Evolutionary conservation across 2,888 invertebrate genomes (phyloP), one percentile per base, ranked within the genome.

Genomic region (Escarpia spicata): DNA sequence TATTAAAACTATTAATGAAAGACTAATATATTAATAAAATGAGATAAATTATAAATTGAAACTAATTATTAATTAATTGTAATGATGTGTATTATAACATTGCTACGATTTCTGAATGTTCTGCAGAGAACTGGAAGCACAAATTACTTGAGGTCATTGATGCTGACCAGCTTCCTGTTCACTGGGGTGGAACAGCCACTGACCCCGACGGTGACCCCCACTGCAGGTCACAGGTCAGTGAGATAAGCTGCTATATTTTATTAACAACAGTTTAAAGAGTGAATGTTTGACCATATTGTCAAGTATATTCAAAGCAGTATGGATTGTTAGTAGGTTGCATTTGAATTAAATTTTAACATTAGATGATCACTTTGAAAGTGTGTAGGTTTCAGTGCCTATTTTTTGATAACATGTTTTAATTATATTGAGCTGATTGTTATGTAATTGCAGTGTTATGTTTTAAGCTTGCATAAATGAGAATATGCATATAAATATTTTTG

Each of bases 171-270:
- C 90, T 94, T 10, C 94, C 94, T 10, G 93, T 93, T 8, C 92
- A 93, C 90, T 94, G 94, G 94, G 94, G 94, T 15, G 94, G 94
- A 19, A 94, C 93, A 2, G 43, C 31, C 26, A 93, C 93, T 19
- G 94, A 93, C 75, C 93, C 94, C 12, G 93, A 94, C 91, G 94
- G 94, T 2, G 93, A 94, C 90, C 91, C 90, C 10, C 92, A 45
- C 92, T 94, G 94, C 92, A 45, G 90, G 90, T 92, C 93, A 0
- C 89, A 91, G 90, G 93, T 93, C 44, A 91, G 91, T 15, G n/a
- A 92, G 6, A 26, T 58, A 19, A 6, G 58, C 44, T 0, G 6
- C 26, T 44, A n/a, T n/a, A n/a, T n/a, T n/a, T n/a, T n/a, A n/a
- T 52, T 52, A 2, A 52, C 52, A 52, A 52, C 9, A 52, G 52